Evolutionary conservation across 2,797 vertebrate species (phyloP).

Genomic region (Melopsittacus undulatus): DNA sequence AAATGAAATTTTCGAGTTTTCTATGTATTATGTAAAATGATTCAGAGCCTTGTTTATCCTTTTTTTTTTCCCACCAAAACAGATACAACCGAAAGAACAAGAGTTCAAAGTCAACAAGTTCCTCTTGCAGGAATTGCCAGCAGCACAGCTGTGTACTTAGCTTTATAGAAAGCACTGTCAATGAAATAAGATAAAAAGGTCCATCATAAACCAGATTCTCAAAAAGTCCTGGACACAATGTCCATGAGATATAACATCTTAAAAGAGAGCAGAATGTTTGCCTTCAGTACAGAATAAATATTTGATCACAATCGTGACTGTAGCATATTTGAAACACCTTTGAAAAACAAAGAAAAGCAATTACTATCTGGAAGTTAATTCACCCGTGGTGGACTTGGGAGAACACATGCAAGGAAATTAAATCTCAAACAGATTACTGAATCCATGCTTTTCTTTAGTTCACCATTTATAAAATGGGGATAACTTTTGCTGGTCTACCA

Average conservation of each 20-base stretch:
- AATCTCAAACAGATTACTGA: neutral
- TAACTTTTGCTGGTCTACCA: neutral
- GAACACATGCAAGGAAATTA: neutral
- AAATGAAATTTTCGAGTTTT: constrained; percentile 13
- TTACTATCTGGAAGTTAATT: neutral
- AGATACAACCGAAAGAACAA: neutral
- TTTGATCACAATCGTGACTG: neutral
- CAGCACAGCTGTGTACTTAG: neutral
- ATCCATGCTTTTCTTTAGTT: neutral
- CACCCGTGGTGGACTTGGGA: neutral
- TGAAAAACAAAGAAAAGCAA: neutral
- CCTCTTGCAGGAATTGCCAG: neutral
- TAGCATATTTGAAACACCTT: neutral
- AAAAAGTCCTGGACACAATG: neutral
- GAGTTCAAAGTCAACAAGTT: constrained; percentile 53
- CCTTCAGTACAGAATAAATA: neutral
- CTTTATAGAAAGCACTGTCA: neutral
- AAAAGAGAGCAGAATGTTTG: neutral
- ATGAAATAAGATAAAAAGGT: neutral
- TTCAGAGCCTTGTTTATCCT: constrained; percentile 3
- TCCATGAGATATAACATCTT: neutral
- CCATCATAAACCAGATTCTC: neutral
- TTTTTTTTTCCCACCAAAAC: neutral
- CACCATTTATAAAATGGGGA: neutral
- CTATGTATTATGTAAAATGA: neutral